A percentile compares a stretch with the other conserved stretches of the same genome.
phyloP scores from a whole-genome alignment of 2,888 invertebrate genomes.

The Lomographa bimaculata region DNA sequence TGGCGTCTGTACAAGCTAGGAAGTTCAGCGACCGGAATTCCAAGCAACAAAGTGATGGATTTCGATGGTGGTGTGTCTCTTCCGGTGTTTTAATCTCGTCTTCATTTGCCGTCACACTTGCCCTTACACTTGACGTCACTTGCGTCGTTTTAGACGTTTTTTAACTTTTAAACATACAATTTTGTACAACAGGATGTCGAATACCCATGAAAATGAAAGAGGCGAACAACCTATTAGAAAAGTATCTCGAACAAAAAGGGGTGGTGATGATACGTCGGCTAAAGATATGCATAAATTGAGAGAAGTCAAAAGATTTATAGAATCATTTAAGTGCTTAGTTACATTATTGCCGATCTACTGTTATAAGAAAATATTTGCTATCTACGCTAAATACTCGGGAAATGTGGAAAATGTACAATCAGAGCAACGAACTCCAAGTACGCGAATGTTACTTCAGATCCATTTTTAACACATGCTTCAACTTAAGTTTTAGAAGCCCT shows the following conservation, averaged over 20 bases:
- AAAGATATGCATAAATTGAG: slow-evolving; percentile 26
- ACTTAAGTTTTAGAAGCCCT: slow-evolving; percentile 28
- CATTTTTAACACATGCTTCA: slow-evolving; percentile 26
- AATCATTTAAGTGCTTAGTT: slow-evolving; percentile 28
- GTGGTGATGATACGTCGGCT: slow-evolving; percentile 29
- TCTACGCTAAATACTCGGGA: slow-evolving; percentile 29
- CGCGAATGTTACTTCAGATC: slow-evolving; percentile 25
- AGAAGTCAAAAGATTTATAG: slow-evolving; percentile 23
- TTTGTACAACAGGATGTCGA: too few relatives aligned
- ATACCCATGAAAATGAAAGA: too few relatives aligned
- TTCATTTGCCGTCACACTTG: too few relatives aligned
- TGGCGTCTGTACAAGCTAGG: too few relatives aligned
- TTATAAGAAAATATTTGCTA: slow-evolving; percentile 30
- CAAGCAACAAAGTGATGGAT: too few relatives aligned
- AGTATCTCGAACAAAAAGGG: slow-evolving; percentile 27
- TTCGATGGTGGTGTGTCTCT: too few relatives aligned
- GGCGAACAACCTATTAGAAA: slow-evolving; percentile 24
- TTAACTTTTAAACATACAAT: too few relatives aligned
- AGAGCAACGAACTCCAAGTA: slow-evolving; percentile 16
- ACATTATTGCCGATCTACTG: slow-evolving; percentile 29
- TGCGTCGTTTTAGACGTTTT: too few relatives aligned
- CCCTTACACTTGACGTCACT: too few relatives aligned
- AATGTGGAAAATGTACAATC: slow-evolving; percentile 18
- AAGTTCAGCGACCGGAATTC: too few relatives aligned
- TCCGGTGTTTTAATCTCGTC: too few relatives aligned